Base-by-base conservation (phyloP, 2,113 vertebrate genomes). In the Dissostichus mawsoni region DNA sequence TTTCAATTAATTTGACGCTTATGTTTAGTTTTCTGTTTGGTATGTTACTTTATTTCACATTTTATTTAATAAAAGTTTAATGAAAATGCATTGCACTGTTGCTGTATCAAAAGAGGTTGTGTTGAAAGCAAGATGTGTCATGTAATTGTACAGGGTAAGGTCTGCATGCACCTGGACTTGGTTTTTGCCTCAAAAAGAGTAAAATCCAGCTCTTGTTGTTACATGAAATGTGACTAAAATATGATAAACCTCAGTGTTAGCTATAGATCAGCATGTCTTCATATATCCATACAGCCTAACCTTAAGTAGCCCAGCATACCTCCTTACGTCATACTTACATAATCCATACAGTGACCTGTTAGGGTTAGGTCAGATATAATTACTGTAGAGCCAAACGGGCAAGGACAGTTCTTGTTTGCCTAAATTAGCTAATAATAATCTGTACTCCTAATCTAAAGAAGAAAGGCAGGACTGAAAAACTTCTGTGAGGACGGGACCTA, bases 321-420 rank as follows among this genome's bases (percentile, higher is more conserved):
- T 14, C 16, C 12, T 58, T 55, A 74, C 58, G 51, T 63, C 41
- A 69, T 11, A 20, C 23, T 58, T 53, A 78, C 65, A 45, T 69
- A 25, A 58, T 23, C 62, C 14, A 36, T 55, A 51, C 13, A 59
- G 36, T 80, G 76, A 83, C 63, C 64, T 72, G 45, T 45, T 81
- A 50, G 81, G 77, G 74, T 74, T 78, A 75, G 55, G 65, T 23
- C 69, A 62, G 25, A 51, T 66, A 51, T 70, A 44, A 55, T 18
- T 33, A 47, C 47, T 7, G 8, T 5, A 13, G 29, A 44, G 29
- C 45, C 55, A 25, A 64, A 57, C 20, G 3, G 11, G 10, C 9
- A 58, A 48, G 58, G 57, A 11, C 11, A 52, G n/a, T 4, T 56
- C 57, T 69, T 1, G 3, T 33, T 14, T 63, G 13, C 10, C 18